Conservation (phyloP, 1,140 invertebrate genomes). For the Ceratosolen solmsi region DNA sequence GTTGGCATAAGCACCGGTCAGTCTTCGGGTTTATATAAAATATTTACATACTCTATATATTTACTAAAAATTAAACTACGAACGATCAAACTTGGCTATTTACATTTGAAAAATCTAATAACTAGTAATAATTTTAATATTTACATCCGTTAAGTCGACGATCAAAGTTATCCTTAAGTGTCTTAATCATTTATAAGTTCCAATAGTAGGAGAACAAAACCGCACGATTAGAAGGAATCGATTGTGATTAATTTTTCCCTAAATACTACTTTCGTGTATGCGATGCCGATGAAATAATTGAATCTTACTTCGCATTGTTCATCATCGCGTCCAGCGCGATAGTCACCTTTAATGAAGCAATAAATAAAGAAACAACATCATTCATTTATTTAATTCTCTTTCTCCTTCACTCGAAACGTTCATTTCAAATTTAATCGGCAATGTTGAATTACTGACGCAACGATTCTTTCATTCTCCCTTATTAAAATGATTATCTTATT, state of each 20-base stretch:
- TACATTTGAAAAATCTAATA: slow-evolving; percentile 51
- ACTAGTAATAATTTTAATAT: slow-evolving; percentile 20
- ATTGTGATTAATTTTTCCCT: neutral
- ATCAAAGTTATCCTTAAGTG: slow-evolving; percentile 30
- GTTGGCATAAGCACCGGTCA: slow-evolving; percentile 71
- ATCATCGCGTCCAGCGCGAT: slow-evolving; percentile 34
- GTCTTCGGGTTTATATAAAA: slow-evolving; percentile 66
- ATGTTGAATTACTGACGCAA: slow-evolving; percentile 1
- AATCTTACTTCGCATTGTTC: neutral
- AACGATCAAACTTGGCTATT: slow-evolving; percentile 47
- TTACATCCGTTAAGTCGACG: slow-evolving; percentile 26
- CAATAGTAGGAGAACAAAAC: neutral
- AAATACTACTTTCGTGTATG: neutral
- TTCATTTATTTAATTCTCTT: neutral
- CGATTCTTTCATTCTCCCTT: neutral
- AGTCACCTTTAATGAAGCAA: neutral
- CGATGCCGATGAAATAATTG: neutral
- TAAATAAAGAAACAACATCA: slow-evolving; percentile 6
- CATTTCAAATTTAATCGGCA: neutral
- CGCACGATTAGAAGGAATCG: neutral
- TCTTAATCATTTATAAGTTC: neutral
- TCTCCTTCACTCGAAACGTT: neutral
- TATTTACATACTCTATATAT: slow-evolving; percentile 49
- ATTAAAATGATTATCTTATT: neutral
- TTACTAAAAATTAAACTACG: slow-evolving; percentile 50